A percentile compares a stretch with the other conserved stretches of the same genome.
Conservation (phyloP, 2,888 invertebrate species). For the Idaea biselata region DNA sequence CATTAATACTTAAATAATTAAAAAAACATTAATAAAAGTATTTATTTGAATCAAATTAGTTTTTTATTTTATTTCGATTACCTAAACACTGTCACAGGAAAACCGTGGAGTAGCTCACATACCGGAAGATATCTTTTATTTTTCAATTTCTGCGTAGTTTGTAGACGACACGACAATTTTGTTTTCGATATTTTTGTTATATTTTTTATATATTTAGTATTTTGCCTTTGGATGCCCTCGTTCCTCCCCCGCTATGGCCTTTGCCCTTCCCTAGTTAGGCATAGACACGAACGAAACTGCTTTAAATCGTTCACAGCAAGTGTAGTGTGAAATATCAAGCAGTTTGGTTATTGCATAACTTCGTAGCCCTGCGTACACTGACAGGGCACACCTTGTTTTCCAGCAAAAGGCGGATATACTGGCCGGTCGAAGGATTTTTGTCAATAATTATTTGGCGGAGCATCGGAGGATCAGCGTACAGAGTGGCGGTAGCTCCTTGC, state of each 20-base stretch:
- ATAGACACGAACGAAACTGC: conserved; percentile 73
- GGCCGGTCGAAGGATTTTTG: conserved; percentile 81
- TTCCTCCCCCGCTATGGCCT: conserved; percentile 73
- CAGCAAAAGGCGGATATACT: conserved; percentile 82
- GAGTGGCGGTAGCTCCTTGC: conserved; percentile 76
- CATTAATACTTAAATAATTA: conserved; percentile 47
- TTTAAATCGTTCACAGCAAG: conserved; percentile 41
- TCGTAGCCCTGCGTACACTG: conserved; percentile 47
- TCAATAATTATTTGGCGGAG: conserved; percentile 82
- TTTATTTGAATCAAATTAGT: conserved; percentile 67
- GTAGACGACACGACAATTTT: conserved; percentile 60
- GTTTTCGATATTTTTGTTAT: conserved; percentile 48
- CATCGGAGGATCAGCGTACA: conserved; percentile 81
- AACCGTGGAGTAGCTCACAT: conserved; percentile 72
- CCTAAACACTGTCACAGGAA: conserved; percentile 35
- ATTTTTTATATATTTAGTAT: conserved; percentile 57
- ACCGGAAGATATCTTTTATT: conserved; percentile 57
- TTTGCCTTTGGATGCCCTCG: conserved; percentile 77
- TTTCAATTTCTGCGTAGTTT: conserved; percentile 50
- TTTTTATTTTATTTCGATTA: conserved; percentile 61
- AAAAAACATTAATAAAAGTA: conserved; percentile 74
- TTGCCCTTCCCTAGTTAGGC: conserved; percentile 63
- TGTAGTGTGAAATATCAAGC: conserved; percentile 58
- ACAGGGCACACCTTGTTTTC: conserved; percentile 72
- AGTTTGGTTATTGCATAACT: conserved; percentile 51